Evolutionary conservation across 2,797 vertebrate genomes (phyloP).

Genomic region (Gallirallus australis): DNA sequence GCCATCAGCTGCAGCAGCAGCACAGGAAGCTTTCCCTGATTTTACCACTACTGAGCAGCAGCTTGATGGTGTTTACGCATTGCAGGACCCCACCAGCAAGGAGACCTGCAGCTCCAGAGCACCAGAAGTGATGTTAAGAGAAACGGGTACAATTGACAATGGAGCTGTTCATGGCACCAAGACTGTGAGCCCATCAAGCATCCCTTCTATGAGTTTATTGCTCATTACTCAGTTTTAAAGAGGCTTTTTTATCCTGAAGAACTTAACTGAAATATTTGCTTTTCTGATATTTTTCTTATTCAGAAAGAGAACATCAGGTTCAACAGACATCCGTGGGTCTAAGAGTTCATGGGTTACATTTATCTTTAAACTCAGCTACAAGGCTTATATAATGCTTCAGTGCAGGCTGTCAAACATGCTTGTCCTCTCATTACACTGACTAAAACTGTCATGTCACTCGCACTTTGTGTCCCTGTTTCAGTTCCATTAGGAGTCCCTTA

Average conservation of each 20-base stretch:
- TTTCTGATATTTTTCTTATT: constrained; percentile 6
- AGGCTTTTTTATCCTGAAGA: not conserved
- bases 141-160: constrained; percentile 42
- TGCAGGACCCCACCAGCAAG: not conserved
- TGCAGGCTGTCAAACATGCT: not conserved
- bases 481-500: not conserved
- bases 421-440: not conserved
- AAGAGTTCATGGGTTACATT: not conserved
- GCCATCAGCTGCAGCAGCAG: constrained; percentile 28
- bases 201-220: constrained; percentile 22
- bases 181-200: not conserved
- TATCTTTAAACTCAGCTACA: not conserved
- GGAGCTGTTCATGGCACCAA: not conserved
- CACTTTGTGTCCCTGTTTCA: not conserved
- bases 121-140: not conserved
- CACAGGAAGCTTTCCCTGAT: constrained; percentile 43
- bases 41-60: constrained; percentile 33
- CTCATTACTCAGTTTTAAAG: constrained; percentile 34
- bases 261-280: constrained; percentile 23
- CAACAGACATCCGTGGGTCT: not conserved
- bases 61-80: constrained; percentile 57
- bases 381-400: not conserved
- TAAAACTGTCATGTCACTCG: not conserved
- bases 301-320: not conserved
- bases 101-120: not conserved